Evolutionary conservation across 2,113 vertebrate genomes (phyloP).

Genomic region (Pao palembangensis): DNA sequence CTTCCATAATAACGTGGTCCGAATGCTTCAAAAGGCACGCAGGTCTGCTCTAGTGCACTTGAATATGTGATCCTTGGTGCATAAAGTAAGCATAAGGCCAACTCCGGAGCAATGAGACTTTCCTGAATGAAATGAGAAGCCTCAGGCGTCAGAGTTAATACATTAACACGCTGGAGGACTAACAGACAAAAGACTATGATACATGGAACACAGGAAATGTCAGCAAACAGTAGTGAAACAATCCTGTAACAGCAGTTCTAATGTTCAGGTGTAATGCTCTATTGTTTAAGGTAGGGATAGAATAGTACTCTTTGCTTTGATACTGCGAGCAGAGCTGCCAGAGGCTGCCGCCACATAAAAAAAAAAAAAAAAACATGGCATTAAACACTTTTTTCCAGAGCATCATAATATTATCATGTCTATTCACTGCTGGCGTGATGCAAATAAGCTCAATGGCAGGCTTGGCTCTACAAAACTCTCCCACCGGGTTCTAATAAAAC

Average conservation of each 20-base stretch:
- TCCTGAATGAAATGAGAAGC: conserved; percentile 67
- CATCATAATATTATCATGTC: conserved; percentile 68
- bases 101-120: conserved; percentile 59
- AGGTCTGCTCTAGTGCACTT: conserved; percentile 73
- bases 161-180: conserved; percentile 47
- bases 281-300: conserved; percentile 12
- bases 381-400: conserved; percentile 50
- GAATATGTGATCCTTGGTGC: conserved; percentile 73
- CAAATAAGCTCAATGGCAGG: conserved; percentile 69
- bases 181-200: conserved; percentile 49
- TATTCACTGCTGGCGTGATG: conserved; percentile 68
- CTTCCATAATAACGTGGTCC: conserved; percentile 59
- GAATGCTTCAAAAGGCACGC: conserved; percentile 64
- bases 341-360: too few species aligned
- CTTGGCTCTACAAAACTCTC: conserved; percentile 75
- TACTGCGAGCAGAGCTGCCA: conserved; percentile 23
- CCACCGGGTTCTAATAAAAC: conserved; percentile 72
- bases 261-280: conserved; percentile 2
- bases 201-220: conserved; percentile 36
- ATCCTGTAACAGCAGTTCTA: conserved; percentile 19
- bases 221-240: conserved; percentile 16
- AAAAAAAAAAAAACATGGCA: conserved; percentile 33
- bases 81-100: conserved; percentile 74
- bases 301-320: conserved; percentile 8
- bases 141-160: conserved; percentile 61